Base-by-base conservation (phyloP, 1,140 invertebrate species). In the Tetranychus urticae region DNA sequence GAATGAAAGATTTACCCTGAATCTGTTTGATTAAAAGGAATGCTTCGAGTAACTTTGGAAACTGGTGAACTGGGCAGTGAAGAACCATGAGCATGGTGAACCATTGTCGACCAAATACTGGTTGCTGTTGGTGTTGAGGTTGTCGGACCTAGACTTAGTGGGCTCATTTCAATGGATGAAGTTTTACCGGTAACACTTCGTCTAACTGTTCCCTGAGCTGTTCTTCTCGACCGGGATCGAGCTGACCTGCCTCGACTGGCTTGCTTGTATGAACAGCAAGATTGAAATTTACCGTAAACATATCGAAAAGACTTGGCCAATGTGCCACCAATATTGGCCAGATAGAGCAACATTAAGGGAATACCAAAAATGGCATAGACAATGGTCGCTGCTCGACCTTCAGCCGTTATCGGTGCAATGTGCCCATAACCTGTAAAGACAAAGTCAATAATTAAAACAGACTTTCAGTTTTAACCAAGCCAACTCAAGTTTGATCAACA, bases 291-390 rank as follows among this genome's bases (percentile, higher is more conserved):
- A 36, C 63, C 63, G 64, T 75, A 74, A 6, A 72, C 62, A 14
- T 68, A 68, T 3, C 73, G 67, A 61, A 76, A 75, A 39, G 71
- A 62, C 58, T 72, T 69, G 39, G 74, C 72, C 42, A 77, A 63
- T 34, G 72, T 69, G 59, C 72, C 69, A 36, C 74, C 74, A 56
- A 77, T 71, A 39, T 75, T 71, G 39, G 75, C 74, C 31, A 76
- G 66, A 58, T 72, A 70, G 23, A 76, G 66, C 14, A 76, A 65
- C 75, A 88, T 88, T 50, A 91, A 70, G 2, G 88, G 88, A 39
- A 90, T 86, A 1, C 88, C 86, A 48, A 79, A 70, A 66, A 80
- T 75, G 1, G 88, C 87, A 71, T 92, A 92, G 12, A 88, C 73
- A 66, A 92, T 89, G 1, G 87, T 89, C 1, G 85, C 79, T 34